Evolutionary conservation across 2,888 invertebrate genomes (phyloP).

Genomic region (Drosophila affinis): DNA sequence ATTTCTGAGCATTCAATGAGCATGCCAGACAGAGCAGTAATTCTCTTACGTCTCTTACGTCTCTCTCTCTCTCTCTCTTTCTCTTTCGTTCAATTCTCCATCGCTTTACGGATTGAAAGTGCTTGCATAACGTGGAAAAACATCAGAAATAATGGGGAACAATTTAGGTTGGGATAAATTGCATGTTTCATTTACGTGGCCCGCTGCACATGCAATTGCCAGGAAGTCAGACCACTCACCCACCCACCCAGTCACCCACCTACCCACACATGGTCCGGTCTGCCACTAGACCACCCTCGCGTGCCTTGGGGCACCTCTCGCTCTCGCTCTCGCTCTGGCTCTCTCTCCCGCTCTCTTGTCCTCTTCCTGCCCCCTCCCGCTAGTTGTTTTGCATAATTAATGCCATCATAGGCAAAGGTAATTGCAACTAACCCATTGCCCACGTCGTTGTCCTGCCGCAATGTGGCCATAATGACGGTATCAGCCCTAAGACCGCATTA

Average conservation of each 20-base stretch:
- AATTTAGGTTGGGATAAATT: conserved; percentile 73
- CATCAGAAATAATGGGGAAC: conserved; percentile 9
- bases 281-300: not conserved
- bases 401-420: conserved; percentile 69
- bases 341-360: not conserved
- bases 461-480: conserved; percentile 66
- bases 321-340: not conserved
- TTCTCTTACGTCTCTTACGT: conserved; percentile 2
- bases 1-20: conserved; percentile 20
- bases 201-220: conserved; percentile 29
- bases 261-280: conserved; percentile 3
- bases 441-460: conserved; percentile 56
- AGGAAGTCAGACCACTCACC: conserved; percentile 47
- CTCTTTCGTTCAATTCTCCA: too few relatives aligned
- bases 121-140: conserved; percentile 49
- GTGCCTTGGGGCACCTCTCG: conserved; percentile 7
- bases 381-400: conserved; percentile 70
- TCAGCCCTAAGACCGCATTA: conserved; percentile 34
- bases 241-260: conserved; percentile 4
- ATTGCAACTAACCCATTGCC: conserved; percentile 54
- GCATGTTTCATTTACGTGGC: conserved; percentile 58
- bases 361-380: conserved; percentile 10
- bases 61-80: not conserved
- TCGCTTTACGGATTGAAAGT: conserved; percentile 9
- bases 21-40: conserved; percentile 17